Base-by-base conservation (phyloP, 2,888 invertebrate genomes). In the Trachelus stipa region DNA sequence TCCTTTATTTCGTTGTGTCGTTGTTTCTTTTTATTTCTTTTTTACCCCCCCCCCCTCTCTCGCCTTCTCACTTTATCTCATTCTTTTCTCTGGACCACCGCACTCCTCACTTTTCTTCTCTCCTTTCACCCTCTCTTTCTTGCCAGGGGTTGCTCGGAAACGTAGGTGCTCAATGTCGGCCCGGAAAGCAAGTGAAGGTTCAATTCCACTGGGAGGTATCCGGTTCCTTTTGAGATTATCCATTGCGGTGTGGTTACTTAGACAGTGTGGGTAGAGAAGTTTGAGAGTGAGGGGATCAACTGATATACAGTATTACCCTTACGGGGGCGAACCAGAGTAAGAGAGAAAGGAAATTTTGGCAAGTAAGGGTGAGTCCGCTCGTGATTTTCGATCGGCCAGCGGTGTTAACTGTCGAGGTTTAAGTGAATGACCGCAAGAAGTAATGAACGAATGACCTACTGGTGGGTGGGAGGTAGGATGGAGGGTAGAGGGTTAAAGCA, bases 1-100 rank as follows among this genome's bases (percentile, higher is more conserved):
- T 85, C 84, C 82, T 83, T 84, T 83, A 83, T 84, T 83, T 80
- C 77, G 81, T 81, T 56, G 56, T 56, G 56, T 56, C 23, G 56
- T 56, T 56, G 56, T 56, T 23, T 56, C 23, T 56, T 23, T 56
- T 23, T 23, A 56, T 79, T 79, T 81, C 85, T 79, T 78, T 77
- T 80, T 82, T 81, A 37, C 69, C 68, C 35, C 74, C 77, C 69
- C 69, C 30, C 74, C 40, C 15, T 74, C 34, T 12, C 69, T n/a
- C 74, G 31, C 74, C 69, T 77, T 35, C 75, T 77, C 35, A 68
- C 73, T 76, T 68, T 74, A 69, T 40, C 30, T 74, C 79, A 75
- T 76, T 37, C 77, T 82, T 82, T 80, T 75, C 77, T 78, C 75
- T 68, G 82, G 73, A 76, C 79, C 75, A 77, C 80, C 79, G 80